Conservation (phyloP, 2,797 vertebrate genomes). For the Phalanger gymnotis region DNA sequence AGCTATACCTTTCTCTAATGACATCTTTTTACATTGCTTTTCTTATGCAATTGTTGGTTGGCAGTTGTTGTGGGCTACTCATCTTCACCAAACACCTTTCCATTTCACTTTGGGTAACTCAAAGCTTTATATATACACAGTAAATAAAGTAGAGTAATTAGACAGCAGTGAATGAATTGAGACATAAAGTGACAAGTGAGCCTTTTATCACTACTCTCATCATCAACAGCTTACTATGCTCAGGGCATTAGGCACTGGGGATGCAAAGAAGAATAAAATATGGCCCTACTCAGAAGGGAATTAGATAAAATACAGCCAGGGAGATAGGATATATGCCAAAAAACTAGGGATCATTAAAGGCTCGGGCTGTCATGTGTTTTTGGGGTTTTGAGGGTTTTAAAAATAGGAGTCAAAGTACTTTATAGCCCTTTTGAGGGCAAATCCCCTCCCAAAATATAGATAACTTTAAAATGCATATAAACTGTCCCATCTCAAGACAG, state of each 20-base stretch:
- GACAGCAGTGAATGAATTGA: slow-evolving; percentile 62
- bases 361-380: slow-evolving; percentile 62
- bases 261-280: background rate
- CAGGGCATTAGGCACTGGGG: background rate
- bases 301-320: slow-evolving; percentile 11
- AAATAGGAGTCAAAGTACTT: slow-evolving; percentile 58
- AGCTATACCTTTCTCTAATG: background rate
- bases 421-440: slow-evolving; percentile 54
- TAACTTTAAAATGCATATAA: slow-evolving; percentile 56
- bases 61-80: background rate
- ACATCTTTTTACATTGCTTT: background rate
- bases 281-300: slow-evolving; percentile 9
- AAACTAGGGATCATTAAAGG: slow-evolving; percentile 28
- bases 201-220: background rate
- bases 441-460: slow-evolving; percentile 46
- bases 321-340: background rate
- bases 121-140: slow-evolving; percentile 44
- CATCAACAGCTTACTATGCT: slow-evolving; percentile 14
- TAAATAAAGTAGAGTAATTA: background rate
- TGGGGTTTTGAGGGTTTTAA: slow-evolving; percentile 59
- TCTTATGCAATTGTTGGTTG: background rate
- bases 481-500: slow-evolving; percentile 69
- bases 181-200: slow-evolving; percentile 51
- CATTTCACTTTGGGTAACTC: slow-evolving; percentile 46
- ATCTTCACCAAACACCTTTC: background rate